Base-by-base conservation (phyloP, 2,113 vertebrate genomes). In the Brachyhypopomus occidentalis region DNA sequence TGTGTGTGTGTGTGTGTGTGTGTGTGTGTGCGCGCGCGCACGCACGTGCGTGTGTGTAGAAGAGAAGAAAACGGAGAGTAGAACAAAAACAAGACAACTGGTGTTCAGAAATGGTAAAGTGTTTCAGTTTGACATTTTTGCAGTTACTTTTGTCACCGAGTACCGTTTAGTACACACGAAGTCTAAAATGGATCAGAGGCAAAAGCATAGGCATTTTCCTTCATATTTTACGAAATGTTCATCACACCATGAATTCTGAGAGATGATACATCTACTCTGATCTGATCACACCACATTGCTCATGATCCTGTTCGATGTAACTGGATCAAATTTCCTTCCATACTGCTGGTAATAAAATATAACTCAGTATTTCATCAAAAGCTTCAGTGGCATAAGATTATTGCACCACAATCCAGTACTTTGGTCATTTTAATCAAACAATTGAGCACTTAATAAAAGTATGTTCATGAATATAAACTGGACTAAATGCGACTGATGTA, bases 91-190 rank as follows among this genome's bases (percentile, higher is more conserved):
- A 70, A 70, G 36, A 70, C 22, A 34, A 70, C 66, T 67, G 34
- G 66, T 22, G 66, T 70, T 70, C 12, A 11, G 22, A 67, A 70
- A 70, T 38, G 6, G 38, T 41, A 22, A n/a, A 41, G 30, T 67
- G 64, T 16, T 19, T 67, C 64, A 19, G 36, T 36, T 38, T 67
- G 30, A 19, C 27, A 19, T 4, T 36, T 67, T 36, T 38, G 34
- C 36, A 20, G 36, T 41, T 11, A n/a, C 66, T 70, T 38, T 70
- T 70, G 66, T 70, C 66, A 70, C 20, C 19, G 64, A 67, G 64
- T 30, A 67, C 30, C 34, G 11, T 70, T 70, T 41, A 38, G 66
- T 11, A 41, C 34, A n/a, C 66, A 2, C 66, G 41, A 5, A 20
- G 5, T 66, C 63, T 67, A 34, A 38, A 67, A 23, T 41, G 9